phyloP scores from a whole-genome alignment of 2,797 vertebrate species.

The Aeoliscus strigatus region DNA sequence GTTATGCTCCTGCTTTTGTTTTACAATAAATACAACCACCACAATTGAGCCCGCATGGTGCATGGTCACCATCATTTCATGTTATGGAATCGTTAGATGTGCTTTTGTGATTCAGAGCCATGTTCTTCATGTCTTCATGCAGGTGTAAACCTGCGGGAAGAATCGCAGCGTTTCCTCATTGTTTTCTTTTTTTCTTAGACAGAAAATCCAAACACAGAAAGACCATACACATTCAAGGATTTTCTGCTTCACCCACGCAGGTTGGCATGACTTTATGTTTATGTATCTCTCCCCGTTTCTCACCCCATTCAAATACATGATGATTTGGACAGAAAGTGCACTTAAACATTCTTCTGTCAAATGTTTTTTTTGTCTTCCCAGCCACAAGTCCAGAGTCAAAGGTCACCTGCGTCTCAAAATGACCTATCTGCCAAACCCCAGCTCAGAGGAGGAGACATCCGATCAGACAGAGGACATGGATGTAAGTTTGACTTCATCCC shows the following conservation, averaged over 20 bases:
- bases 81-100: constrained; percentile 13
- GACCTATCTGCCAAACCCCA: constrained; percentile 87
- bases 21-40: constrained; percentile 53
- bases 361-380: constrained; percentile 39
- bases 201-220: constrained; percentile 90
- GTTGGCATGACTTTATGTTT: constrained; percentile 69
- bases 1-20: constrained; percentile 42
- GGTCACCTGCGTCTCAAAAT: constrained; percentile 96
- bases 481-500: constrained; percentile 73
- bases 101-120: constrained; percentile 4
- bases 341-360: background rate
- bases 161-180: constrained; percentile 23
- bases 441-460: constrained; percentile 81
- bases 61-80: constrained; percentile 16
- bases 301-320: constrained; percentile 24
- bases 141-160: constrained; percentile 7
- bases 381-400: constrained; percentile 95
- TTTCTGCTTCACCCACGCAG: constrained; percentile 97
- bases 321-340: constrained; percentile 1
- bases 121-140: background rate
- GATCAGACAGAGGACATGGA: constrained; percentile 86
- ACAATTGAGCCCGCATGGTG: constrained; percentile 24
- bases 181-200: constrained; percentile 80
- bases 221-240: constrained; percentile 97
- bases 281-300: constrained; percentile 23